Evolutionary conservation across 2,113 vertebrate genomes (phyloP).

Genomic region (Sorex araneus): DNA sequence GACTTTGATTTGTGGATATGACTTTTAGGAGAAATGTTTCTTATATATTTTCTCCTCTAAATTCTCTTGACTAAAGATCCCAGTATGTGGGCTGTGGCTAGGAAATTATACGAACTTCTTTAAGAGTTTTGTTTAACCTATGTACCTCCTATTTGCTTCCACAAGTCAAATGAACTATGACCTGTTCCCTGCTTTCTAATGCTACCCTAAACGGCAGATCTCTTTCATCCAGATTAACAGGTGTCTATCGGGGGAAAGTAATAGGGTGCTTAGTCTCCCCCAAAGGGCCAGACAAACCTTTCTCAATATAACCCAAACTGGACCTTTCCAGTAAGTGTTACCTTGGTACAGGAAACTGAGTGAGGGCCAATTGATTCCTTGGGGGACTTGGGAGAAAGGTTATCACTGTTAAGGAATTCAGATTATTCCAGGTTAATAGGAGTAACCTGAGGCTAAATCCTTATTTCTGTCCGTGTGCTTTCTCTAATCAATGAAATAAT

Average conservation of each 20-base stretch:
- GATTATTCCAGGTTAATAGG: too few relatives aligned
- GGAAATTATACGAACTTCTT: neutral
- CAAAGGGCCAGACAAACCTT: too few relatives aligned
- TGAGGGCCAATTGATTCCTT: too few relatives aligned
- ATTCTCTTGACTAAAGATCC: neutral
- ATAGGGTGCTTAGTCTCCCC: too few relatives aligned
- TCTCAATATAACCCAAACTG: neutral
- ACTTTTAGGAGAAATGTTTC: conserved; percentile 34
- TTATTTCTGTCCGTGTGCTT: too few relatives aligned
- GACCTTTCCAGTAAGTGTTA: too few relatives aligned
- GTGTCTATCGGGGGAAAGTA: conserved; percentile 12
- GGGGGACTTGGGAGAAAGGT: too few relatives aligned
- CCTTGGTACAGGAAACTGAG: too few relatives aligned
- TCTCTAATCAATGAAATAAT: too few relatives aligned
- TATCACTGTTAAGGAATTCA: too few relatives aligned
- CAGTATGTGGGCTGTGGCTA: neutral
- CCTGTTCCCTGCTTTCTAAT: neutral
- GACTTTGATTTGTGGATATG: conserved; percentile 11
- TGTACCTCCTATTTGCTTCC: neutral
- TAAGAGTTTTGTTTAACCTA: neutral
- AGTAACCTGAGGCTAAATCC: too few relatives aligned
- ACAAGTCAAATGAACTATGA: neutral
- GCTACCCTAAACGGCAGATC: neutral
- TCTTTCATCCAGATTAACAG: conserved; percentile 24
- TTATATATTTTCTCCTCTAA: neutral